phyloP scores from a whole-genome alignment of 2,888 invertebrate genomes.

The Drosophila birchii region DNA sequence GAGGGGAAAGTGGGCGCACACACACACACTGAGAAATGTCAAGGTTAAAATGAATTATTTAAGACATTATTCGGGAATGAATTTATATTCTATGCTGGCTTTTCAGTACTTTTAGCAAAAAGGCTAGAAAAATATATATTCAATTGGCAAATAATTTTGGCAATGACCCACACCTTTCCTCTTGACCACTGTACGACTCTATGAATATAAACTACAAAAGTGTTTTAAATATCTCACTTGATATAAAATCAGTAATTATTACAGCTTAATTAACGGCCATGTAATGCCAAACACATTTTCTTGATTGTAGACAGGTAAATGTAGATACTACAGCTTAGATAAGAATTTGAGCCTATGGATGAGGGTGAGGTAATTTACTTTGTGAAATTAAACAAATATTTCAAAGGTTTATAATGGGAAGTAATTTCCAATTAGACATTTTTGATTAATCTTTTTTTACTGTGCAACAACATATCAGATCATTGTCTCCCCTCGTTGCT shows the following conservation, averaged over 20 bases:
- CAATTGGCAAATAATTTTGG: not conserved
- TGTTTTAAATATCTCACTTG: not conserved
- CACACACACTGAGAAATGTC: conserved; percentile 9
- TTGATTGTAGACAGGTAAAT: not conserved
- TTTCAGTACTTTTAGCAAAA: not conserved
- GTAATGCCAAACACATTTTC: not conserved
- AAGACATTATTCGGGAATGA: conserved; percentile 1
- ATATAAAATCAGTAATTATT: not conserved
- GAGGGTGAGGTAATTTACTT: not conserved
- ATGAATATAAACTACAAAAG: not conserved
- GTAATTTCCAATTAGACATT: not conserved
- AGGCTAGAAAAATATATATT: too few species aligned
- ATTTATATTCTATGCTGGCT: not conserved
- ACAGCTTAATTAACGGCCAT: not conserved
- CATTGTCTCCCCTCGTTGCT: not conserved
- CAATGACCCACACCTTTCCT: not conserved
- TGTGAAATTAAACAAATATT: not conserved
- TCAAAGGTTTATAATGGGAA: not conserved
- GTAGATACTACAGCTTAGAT: too few species aligned
- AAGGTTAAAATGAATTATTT: conserved; percentile 12
- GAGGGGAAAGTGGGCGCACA: not conserved
- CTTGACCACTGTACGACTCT: not conserved
- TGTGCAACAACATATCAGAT: conserved; percentile 7
- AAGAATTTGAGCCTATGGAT: not conserved
- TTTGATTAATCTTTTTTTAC: not conserved